A percentile compares a stretch with the other conserved stretches of the same genome.
Evolutionary conservation across 1,140 invertebrate genomes (phyloP).

Genomic region (Dendrolimus kikuchii): DNA sequence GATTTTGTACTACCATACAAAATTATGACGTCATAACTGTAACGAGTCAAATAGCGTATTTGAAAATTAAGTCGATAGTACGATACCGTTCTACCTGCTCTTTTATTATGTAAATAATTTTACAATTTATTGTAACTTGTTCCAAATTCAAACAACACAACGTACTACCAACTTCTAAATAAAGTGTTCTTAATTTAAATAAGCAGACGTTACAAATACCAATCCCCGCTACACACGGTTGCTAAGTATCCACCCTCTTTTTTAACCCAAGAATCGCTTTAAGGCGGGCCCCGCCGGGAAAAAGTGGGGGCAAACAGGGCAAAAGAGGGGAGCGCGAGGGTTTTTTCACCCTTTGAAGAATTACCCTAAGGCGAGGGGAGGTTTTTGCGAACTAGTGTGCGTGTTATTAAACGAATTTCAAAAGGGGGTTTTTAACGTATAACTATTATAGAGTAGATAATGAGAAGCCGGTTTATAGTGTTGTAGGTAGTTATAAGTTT

Average conservation of each 20-base stretch:
- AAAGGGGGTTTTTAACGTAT: constrained; percentile 56
- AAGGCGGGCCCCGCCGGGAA: constrained; percentile 44
- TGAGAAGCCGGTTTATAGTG: too few relatives aligned
- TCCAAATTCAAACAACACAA: constrained; percentile 4
- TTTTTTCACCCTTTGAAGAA: constrained; percentile 71
- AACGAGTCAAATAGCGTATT: neutral
- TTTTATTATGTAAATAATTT: neutral
- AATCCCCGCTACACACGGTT: constrained; percentile 39
- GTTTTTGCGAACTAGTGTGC: constrained; percentile 37
- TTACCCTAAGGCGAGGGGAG: constrained; percentile 62
- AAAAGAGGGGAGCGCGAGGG: constrained; percentile 23
- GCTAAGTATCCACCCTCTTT: constrained; percentile 67
- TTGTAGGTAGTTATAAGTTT: too few relatives aligned
- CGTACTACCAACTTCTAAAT: too few relatives aligned
- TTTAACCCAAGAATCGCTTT: constrained; percentile 66
- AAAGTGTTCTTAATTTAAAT: too few relatives aligned
- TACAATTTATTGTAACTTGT: constrained; percentile 10
- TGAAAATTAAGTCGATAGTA: neutral
- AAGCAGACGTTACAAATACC: constrained; percentile 15
- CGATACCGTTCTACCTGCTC: too few relatives aligned
- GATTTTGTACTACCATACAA: too few relatives aligned
- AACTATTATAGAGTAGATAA: too few relatives aligned
- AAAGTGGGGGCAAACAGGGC: constrained; percentile 17
- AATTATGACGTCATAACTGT: neutral
- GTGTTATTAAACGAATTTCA: constrained; percentile 52